Evolutionary conservation across 2,797 vertebrate genomes (phyloP).

Genomic region (Coilia nasus): DNA sequence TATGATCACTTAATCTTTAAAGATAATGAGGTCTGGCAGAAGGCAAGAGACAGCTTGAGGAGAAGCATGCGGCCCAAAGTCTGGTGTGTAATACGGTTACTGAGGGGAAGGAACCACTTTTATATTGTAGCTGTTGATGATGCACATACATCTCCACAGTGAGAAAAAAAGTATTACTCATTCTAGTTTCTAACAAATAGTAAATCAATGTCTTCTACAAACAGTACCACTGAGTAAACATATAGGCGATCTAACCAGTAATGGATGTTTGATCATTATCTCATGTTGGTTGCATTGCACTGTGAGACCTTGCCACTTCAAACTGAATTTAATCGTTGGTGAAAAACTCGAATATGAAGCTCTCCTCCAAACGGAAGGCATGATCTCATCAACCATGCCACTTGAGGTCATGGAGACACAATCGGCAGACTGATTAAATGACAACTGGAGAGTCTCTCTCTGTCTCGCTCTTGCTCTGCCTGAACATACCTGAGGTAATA

Average conservation of each 20-base stretch:
- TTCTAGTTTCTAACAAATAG: background rate
- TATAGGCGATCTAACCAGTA: background rate
- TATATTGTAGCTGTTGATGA: background rate
- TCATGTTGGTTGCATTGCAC: background rate
- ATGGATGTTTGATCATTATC: background rate
- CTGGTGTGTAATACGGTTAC: background rate
- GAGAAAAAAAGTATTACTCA: background rate
- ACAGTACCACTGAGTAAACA: background rate
- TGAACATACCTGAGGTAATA: background rate
- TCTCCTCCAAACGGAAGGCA: background rate
- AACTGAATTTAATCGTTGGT: conserved; percentile 1
- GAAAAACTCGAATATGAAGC: background rate
- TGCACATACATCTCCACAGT: background rate
- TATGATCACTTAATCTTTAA: background rate
- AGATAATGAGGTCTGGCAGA: background rate
- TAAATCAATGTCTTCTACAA: background rate
- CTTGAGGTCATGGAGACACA: conserved; percentile 16
- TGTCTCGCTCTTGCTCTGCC: background rate
- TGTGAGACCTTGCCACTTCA: background rate
- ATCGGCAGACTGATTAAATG: background rate
- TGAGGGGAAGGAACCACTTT: background rate
- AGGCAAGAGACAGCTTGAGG: background rate
- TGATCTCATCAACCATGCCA: conserved; percentile 22
- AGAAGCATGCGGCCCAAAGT: background rate
- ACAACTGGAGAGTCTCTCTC: background rate